Conservation (phyloP, 1,140 invertebrate species). For the Forficula auricularia region DNA sequence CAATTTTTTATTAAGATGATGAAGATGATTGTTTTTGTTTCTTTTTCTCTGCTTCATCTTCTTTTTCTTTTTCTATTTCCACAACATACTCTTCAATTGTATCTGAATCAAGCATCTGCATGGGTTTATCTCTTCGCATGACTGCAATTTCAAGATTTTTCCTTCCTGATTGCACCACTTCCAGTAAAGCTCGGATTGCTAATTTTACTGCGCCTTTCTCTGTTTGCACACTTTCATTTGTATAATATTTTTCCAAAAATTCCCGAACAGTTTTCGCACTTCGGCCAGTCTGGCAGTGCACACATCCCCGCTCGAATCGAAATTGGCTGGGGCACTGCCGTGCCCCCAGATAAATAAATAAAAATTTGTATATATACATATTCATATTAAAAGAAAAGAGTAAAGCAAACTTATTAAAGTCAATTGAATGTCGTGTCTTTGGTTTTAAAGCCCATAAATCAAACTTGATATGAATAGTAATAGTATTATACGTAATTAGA, state of each 20-base stretch:
- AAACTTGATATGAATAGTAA: no score
- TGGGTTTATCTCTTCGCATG: conserved; percentile 65
- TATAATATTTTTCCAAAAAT: conserved; percentile 97
- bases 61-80: conserved; percentile 93
- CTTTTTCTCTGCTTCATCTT: conserved; percentile 94
- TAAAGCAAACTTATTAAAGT: no score
- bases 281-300: no score
- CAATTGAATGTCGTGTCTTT: no score
- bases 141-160: conserved; percentile 98
- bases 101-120: conserved; percentile 77
- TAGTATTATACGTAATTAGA: no score
- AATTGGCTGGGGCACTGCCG: no score
- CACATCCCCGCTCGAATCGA: no score
- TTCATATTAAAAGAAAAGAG: no score
- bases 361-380: no score
- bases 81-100: conserved; percentile 84
- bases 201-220: conserved; percentile 88
- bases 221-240: conserved; percentile 58
- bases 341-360: no score
- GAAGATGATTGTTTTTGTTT: conserved; percentile 67
- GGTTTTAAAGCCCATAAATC: no score
- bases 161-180: conserved; percentile 94
- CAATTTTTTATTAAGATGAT: not conserved
- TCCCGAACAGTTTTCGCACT: conserved; percentile 96
- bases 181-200: conserved; percentile 83